These are phyloP conservation scores for Aspidoscelis tigris DNA, from an alignment of 2,113 vertebrate species.

Conservation along the genomic window DNA sequence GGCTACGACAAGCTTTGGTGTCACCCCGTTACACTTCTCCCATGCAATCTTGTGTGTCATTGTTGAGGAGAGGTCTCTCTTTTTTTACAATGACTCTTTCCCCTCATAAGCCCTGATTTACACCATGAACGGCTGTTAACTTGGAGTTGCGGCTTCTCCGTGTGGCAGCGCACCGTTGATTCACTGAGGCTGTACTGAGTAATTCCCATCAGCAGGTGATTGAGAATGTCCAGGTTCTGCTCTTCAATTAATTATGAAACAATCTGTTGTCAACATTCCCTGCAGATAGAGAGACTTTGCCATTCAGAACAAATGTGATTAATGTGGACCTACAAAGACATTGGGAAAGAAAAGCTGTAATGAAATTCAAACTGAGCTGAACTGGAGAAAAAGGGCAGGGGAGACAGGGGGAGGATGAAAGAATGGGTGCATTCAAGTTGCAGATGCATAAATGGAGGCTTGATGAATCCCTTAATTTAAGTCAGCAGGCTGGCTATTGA, in stretches of 20 bases:
- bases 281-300: slow-evolving; percentile 59
- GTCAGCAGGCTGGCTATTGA: slow-evolving; percentile 43
- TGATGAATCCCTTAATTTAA: slow-evolving; percentile 52
- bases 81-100: slow-evolving; percentile 13
- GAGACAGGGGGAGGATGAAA: neutral
- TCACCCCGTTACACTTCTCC: neutral
- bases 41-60: neutral
- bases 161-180: slow-evolving; percentile 19
- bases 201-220: slow-evolving; percentile 62
- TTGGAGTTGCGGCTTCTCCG: slow-evolving; percentile 17
- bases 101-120: slow-evolving; percentile 53
- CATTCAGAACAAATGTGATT: slow-evolving; percentile 52
- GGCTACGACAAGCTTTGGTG: neutral
- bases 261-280: slow-evolving; percentile 64
- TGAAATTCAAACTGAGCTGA: slow-evolving; percentile 55
- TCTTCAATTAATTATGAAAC: slow-evolving; percentile 69
- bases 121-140: slow-evolving; percentile 33
- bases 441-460: slow-evolving; percentile 37
- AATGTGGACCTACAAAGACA: slow-evolving; percentile 51
- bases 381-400: slow-evolving; percentile 33
- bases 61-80: slow-evolving; percentile 23
- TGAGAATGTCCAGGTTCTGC: slow-evolving; percentile 68
- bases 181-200: slow-evolving; percentile 48
- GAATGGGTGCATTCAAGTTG: slow-evolving; percentile 43
- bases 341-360: slow-evolving; percentile 48